Evolutionary conservation across 2,888 invertebrate species (phyloP).

Genomic region (Himalopsyche tibetana): DNA sequence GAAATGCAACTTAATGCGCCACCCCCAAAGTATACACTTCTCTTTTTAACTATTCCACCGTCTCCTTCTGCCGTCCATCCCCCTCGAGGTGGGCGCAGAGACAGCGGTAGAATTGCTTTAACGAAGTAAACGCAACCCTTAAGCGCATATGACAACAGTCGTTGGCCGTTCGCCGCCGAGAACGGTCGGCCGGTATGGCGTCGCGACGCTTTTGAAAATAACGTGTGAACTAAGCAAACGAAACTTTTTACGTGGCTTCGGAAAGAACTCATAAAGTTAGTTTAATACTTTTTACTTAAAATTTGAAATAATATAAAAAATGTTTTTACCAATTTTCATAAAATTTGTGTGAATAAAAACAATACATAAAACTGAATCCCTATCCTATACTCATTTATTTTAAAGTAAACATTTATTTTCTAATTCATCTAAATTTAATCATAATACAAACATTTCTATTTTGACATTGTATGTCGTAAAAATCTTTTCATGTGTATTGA

Average conservation of each 20-base stretch:
- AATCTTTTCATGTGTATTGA: too few species aligned
- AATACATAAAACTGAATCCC: too few species aligned
- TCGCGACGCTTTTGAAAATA: slow-evolving; percentile 43
- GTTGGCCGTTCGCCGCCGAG: slow-evolving; percentile 60
- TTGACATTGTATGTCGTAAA: too few species aligned
- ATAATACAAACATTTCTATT: too few species aligned
- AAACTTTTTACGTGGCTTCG: slow-evolving; percentile 59
- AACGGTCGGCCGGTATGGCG: slow-evolving; percentile 51
- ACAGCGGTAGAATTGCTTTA: slow-evolving; percentile 58
- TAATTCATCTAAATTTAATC: too few species aligned
- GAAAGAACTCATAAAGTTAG: slow-evolving; percentile 32
- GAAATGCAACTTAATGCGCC: slow-evolving; percentile 72
- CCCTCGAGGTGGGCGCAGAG: slow-evolving; percentile 50
- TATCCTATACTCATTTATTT: too few species aligned
- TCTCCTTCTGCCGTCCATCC: slow-evolving; percentile 50
- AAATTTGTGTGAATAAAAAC: too few species aligned
- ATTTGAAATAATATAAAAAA: too few species aligned
- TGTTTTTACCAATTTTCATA: too few species aligned
- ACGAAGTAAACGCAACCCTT: slow-evolving; percentile 60
- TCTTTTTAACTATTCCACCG: slow-evolving; percentile 48
- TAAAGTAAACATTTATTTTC: too few species aligned
- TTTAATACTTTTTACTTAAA: not conserved
- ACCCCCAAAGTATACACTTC: slow-evolving; percentile 69
- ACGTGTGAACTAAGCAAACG: slow-evolving; percentile 41
- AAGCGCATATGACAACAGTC: slow-evolving; percentile 63